phyloP scores from a whole-genome alignment of 2,797 vertebrate species.

The Trachurus trachurus region DNA sequence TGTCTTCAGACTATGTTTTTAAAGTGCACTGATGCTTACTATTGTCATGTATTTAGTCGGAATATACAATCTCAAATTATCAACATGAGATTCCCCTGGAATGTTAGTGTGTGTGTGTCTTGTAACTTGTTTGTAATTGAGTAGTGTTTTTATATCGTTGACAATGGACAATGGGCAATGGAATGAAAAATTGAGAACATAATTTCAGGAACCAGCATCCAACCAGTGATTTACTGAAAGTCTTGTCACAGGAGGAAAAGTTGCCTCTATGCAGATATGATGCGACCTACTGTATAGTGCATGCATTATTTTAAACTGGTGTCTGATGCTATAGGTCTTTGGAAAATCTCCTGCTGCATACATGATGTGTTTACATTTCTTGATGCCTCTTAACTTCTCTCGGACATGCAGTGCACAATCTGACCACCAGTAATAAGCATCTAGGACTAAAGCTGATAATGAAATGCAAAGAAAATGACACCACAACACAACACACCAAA shows the following conservation, averaged over 20 bases:
- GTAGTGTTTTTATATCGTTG: background rate
- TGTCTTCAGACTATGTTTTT: background rate
- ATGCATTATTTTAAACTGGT: background rate
- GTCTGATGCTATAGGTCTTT: background rate
- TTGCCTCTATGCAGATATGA: background rate
- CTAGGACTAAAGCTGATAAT: background rate
- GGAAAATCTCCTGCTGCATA: background rate
- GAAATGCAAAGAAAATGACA: background rate
- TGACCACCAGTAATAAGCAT: background rate
- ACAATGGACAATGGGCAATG: background rate
- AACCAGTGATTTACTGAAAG: background rate
- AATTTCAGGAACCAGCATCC: background rate
- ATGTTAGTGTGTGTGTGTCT: background rate
- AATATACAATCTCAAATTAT: background rate
- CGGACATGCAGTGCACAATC: conserved; percentile 1
- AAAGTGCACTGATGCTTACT: background rate
- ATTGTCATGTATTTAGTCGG: conserved; percentile 2
- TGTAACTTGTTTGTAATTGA: background rate
- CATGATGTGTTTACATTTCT: conserved; percentile 28
- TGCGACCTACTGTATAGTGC: background rate
- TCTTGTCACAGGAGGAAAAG: background rate
- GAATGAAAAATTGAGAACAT: too few species aligned
- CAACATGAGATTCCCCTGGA: background rate
- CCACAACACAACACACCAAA: background rate
- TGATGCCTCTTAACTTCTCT: conserved; percentile 1